phyloP scores from a whole-genome alignment of 2,797 vertebrate species.

The Scyliorhinus canicula region DNA sequence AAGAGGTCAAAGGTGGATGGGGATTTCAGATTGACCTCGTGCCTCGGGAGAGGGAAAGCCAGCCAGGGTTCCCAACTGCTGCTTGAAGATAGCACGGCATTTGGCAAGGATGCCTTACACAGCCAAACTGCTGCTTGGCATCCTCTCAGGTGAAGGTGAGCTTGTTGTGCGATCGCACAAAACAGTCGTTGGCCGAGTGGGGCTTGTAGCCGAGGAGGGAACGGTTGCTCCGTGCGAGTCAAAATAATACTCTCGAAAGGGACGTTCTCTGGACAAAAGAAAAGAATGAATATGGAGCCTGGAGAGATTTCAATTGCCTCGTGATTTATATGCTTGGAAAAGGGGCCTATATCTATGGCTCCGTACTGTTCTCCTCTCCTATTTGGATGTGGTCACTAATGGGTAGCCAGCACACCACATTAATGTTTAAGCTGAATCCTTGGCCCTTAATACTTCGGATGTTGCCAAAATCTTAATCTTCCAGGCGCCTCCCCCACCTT shows the following conservation, averaged over 20 bases:
- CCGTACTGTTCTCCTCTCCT: not conserved
- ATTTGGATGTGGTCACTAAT: too few relatives aligned
- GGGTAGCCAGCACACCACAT: not conserved
- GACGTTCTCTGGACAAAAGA: not conserved
- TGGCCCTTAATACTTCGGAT: not conserved
- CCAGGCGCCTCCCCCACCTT: not conserved
- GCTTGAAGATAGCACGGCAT: not conserved
- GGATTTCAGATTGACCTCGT: not conserved
- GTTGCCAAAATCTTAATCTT: not conserved
- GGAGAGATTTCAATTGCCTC: not conserved
- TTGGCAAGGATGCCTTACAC: not conserved
- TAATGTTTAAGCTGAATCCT: not conserved
- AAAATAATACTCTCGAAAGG: not conserved
- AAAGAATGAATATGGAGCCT: not conserved
- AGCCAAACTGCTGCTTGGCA: too few relatives aligned
- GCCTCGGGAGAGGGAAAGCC: not conserved
- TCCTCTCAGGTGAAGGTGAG: not conserved
- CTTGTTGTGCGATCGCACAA: not conserved
- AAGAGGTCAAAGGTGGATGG: too few relatives aligned
- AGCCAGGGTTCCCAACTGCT: not conserved
- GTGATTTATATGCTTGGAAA: not conserved
- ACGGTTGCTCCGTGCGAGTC: not conserved
- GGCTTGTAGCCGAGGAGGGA: not conserved
- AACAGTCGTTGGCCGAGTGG: not conserved
- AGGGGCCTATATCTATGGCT: not conserved